phyloP scores from a whole-genome alignment of 2,888 invertebrate genomes.

The Heteromyza rotundicornis region DNA sequence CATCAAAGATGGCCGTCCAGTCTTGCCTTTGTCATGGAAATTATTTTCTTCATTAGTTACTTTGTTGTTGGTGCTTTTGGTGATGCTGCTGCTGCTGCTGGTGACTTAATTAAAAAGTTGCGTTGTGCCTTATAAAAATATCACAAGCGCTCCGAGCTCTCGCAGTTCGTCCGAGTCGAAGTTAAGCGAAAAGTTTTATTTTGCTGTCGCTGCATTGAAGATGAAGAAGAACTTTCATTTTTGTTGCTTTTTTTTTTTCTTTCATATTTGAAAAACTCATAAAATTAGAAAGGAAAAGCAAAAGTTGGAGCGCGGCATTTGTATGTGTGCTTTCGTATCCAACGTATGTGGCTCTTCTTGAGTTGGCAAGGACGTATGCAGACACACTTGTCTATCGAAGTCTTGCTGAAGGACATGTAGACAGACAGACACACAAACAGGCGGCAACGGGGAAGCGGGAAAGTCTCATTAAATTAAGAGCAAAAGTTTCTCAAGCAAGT shows the following conservation, averaged over 20 bases:
- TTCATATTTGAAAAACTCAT: background rate
- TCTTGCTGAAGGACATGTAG: no score
- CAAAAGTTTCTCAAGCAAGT: no score
- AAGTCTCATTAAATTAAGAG: no score
- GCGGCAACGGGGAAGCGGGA: no score
- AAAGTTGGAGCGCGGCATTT: background rate
- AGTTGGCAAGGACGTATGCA: no score
- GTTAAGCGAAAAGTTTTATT: background rate
- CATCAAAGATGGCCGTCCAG: background rate
- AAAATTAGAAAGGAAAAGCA: conserved; percentile 1
- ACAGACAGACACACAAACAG: no score
- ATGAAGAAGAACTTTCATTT: background rate
- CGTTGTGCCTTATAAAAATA: conserved; percentile 18
- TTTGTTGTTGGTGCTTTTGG: conserved; percentile 11
- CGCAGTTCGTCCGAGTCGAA: background rate
- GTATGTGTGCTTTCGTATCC: background rate
- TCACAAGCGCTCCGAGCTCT: background rate
- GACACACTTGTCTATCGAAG: no score
- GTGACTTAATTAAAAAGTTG: conserved; percentile 55
- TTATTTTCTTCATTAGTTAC: conserved; percentile 58
- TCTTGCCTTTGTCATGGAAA: conserved; percentile 51
- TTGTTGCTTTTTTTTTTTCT: background rate
- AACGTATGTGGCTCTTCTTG: background rate
- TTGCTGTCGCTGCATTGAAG: background rate
- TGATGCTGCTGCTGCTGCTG: conserved; percentile 30